phyloP scores from a whole-genome alignment of 2,113 vertebrate species.

The Caloenas nicobarica region DNA sequence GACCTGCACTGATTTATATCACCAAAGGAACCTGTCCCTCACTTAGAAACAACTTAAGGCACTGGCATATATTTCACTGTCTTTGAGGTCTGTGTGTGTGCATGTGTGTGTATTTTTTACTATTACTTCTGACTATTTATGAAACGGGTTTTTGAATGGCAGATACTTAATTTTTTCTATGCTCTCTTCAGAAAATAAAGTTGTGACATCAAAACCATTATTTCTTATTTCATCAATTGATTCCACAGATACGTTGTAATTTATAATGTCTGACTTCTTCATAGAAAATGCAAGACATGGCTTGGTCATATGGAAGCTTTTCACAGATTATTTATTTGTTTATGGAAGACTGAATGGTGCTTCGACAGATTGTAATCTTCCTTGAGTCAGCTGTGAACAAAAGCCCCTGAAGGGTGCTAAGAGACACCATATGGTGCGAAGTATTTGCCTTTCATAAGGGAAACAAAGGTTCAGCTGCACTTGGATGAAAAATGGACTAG shows the following conservation, averaged over 20 bases:
- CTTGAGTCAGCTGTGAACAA: neutral
- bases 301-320: neutral
- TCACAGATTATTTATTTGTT: neutral
- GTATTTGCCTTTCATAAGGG: neutral
- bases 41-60: neutral
- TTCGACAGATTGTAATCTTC: neutral
- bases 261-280: neutral
- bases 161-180: neutral
- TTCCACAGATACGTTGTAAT: neutral
- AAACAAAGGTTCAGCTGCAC: neutral
- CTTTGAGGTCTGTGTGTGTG: neutral
- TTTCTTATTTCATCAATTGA: neutral
- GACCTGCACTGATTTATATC: neutral
- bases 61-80: neutral
- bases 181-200: neutral
- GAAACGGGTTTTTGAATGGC: neutral
- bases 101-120: neutral
- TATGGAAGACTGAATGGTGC: neutral
- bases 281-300: neutral
- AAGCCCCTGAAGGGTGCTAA: neutral
- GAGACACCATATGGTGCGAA: neutral
- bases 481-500: neutral
- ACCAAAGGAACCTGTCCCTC: neutral
- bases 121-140: neutral
- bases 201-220: accelerated